Base-by-base conservation (phyloP, 2,113 vertebrate species). In the Salvelinus fontinalis region DNA sequence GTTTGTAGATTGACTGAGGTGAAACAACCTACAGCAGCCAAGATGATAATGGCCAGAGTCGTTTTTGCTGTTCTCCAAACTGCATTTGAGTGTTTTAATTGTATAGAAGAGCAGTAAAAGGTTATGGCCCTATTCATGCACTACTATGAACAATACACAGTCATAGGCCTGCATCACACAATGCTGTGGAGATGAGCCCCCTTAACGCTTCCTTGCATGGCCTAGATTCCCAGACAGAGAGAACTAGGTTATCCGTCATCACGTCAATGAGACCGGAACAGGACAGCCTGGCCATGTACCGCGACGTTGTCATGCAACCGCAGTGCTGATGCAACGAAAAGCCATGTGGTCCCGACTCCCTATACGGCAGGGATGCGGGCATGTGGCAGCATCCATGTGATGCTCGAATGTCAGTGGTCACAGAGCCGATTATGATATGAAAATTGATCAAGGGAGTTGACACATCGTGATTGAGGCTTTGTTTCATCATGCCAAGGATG, bases 111-210 rank as follows among this genome's bases (percentile, higher is more conserved):
- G 8, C 8, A 44, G 39, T 9, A 9, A 2, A 39, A 2, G 8
- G 34, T 2, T 8, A 39, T 39, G 34, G 34, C 34, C 39, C 2
- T 39, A 0, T 39, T 39, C 39, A 39, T 9, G 39, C 39, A 39
- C 2, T 24, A 24, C 26, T 64, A 26, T 64, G 60, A 24, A 24
- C 60, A 64, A 64, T 26, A 64, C 5, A 34, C 7, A n/a, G 62
- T 64, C 62, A 64, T 26, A 26, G 39, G 39, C 39, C 39, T 51
- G 49, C 49, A 4, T 16, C 49, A 14, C 49, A 51, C 11, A 51
- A 18, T 16, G 5, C 93, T 97, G 87, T 95, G 94, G 85, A 97
- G 24, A 3, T 14, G 39, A 6, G 14, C 26, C 26, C 65, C 26
- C 31, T 29, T 74, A n/a, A 16, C 48, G 44, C 31, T 34, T 27